Base-by-base conservation (phyloP, 1,140 invertebrate species). In the Charaxes varanes region DNA sequence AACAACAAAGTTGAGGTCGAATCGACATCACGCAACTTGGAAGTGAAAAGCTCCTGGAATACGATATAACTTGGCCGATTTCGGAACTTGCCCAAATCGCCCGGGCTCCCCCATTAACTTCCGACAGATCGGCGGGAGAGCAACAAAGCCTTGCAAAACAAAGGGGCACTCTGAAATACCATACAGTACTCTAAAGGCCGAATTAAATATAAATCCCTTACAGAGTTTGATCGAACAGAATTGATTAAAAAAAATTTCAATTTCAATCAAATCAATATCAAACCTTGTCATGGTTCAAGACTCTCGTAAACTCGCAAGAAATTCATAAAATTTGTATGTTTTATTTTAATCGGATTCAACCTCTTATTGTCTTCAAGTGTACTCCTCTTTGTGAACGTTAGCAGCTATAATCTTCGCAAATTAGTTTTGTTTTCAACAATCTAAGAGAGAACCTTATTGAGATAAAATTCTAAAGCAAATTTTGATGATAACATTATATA, bases 1-100 rank as follows among this genome's bases (percentile, higher is more conserved):
- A 74, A 63, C 57, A 72, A 66, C 56, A 68, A 71, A 79, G 41
- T 63, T 57, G 67, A 53, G 64, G 64, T 63, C 62, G 61, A 63
- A 62, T 64, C 47, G 46, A 41, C 62, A 57, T 71, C 62, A 74
- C 69, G 69, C 62, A 61, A 65, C 55, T 68, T 58, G 40, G 46
- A 56, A 63, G 59, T 58, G 60, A 63, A 68, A 71, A 71, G 59
- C 70, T 63, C 50, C 51, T 46, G 56, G 52, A 64, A 62, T 67
- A 69, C 62, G 48, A 56, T 71, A 68, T 66, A 69, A 69, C 63
- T 73, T 63, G 71, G 56, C 57, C 60, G 61, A 73, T 78, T 74
- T 62, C 51, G 42, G 56, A 77, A 72, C 65, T 79, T 70, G 59
- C 41, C 51, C 54, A 62, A 57, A 72, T 72, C 62, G 62, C 53